A percentile compares a stretch with the other conserved stretches of the same genome.
Evolutionary conservation across 2,888 invertebrate species (phyloP).

Genomic region (Acrobasis consociella): DNA sequence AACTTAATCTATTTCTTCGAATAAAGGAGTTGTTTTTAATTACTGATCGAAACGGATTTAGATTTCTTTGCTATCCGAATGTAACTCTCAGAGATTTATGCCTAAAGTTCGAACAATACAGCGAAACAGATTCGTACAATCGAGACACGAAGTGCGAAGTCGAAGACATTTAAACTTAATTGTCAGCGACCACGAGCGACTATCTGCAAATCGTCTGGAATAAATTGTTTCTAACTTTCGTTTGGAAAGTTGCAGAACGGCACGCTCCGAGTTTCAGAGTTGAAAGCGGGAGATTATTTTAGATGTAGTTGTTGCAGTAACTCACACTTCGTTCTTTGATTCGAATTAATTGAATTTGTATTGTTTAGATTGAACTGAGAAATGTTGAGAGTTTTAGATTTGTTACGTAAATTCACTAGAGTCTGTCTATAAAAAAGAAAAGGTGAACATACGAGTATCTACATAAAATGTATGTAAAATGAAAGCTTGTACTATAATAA

Average conservation of each 20-base stretch:
- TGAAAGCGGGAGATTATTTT: neutral
- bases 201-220: slow-evolving; percentile 16
- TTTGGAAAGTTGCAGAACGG: slow-evolving; percentile 15
- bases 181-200: neutral
- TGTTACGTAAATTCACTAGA: no score
- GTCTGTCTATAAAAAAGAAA: no score
- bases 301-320: neutral
- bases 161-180: slow-evolving; percentile 8
- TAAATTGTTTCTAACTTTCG: slow-evolving; percentile 16
- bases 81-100: no score
- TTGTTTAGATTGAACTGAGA: neutral
- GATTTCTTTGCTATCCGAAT: no score
- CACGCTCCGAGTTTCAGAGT: slow-evolving; percentile 7
- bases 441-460: no score
- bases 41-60: no score
- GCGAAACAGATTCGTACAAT: neutral
- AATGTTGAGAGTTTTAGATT: no score
- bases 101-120: neutral
- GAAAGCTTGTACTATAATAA: no score
- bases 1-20: no score
- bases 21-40: no score
- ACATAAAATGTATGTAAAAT: no score
- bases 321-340: neutral
- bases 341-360: neutral
- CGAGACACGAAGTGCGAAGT: neutral